Evolutionary conservation across 1,140 invertebrate species (phyloP).

Genomic region (Plectrocnemia conspersa): DNA sequence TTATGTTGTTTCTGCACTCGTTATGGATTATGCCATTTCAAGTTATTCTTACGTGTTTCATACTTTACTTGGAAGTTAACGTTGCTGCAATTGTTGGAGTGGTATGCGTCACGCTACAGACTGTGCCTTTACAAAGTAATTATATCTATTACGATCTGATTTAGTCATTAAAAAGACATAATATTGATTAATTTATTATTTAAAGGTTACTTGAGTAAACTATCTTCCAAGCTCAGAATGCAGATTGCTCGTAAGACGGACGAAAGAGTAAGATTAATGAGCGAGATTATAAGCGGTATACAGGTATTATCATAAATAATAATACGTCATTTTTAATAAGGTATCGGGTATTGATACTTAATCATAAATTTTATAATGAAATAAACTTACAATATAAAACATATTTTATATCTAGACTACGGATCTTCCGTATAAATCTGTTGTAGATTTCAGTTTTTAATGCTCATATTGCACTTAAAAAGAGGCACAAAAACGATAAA

Average conservation of each 20-base stretch:
- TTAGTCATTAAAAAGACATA: not conserved
- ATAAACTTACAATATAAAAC: no score
- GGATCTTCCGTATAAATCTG: no score
- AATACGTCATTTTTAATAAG: conserved; percentile 35
- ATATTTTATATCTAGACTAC: no score
- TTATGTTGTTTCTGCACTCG: conserved; percentile 60
- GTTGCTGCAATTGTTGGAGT: conserved; percentile 69
- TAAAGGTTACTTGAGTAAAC: conserved; percentile 48
- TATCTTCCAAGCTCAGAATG: conserved; percentile 45
- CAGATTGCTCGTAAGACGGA: conserved; percentile 53
- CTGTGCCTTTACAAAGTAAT: conserved; percentile 64
- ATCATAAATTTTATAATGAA: no score
- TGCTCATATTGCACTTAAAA: no score
- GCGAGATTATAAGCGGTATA: conserved; percentile 60
- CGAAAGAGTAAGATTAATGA: conserved; percentile 58
- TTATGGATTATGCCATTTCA: conserved; percentile 72
- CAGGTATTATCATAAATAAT: conserved; percentile 57
- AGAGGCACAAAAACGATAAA: no score
- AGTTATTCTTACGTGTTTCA: conserved; percentile 56
- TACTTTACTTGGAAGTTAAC: conserved; percentile 71
- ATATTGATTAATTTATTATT: conserved; percentile 5
- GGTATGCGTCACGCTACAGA: conserved; percentile 57
- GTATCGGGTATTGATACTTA: no score
- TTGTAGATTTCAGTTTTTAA: no score
- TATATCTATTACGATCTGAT: conserved; percentile 13